Evolutionary conservation across 2,888 invertebrate genomes (phyloP), one percentile per base, ranked within the genome.

Genomic region (Diarsia dahlii): DNA sequence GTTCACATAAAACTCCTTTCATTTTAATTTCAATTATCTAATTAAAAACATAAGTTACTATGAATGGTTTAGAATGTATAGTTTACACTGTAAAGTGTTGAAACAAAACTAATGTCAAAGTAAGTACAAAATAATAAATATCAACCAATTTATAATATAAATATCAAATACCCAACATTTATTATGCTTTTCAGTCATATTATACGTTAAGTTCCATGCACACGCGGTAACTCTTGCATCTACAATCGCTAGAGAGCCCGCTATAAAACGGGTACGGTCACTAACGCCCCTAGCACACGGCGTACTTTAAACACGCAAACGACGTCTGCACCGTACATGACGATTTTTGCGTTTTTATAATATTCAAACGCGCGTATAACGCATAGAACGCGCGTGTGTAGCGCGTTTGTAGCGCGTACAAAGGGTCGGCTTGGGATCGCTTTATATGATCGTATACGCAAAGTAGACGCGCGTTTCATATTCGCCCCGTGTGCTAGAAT

Each of bases 161-260:
- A 81, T 76, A 75, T 78, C 75, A 77, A 67, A 39, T 76, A 73
- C 39, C 72, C 71, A 69, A 80, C 70, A 72, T 56, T 34, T 78
- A 76, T 73, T 75, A 75, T 82, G 75, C 65, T 71, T 74, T 86
- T 84, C 84, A 87, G 88, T 87, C 88, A 87, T 87, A 87, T 87
- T 86, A 86, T 72, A 86, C 88, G 84, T 84, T 71, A 66, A 75
- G 50, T 74, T 74, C 34, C 46, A 74, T 71, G 71, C 64, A 73
- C 66, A 81, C 78, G 71, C 78, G 72, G 78, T 78, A 81, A 78
- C 74, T 75, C 69, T 82, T 86, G 80, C 80, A 84, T 73, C 77
- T 72, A 15, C 52, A 60, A 65, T 28, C 65, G 28, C 20, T n/a
- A 4, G 28, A 23, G 34, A 46, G 56, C 46, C 81, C 18, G 20